Percentiles rank a stretch among this genome's conserved stretches.
phyloP scores from a whole-genome alignment of 2,888 invertebrate species.

The Alloscopus bannaensis region DNA sequence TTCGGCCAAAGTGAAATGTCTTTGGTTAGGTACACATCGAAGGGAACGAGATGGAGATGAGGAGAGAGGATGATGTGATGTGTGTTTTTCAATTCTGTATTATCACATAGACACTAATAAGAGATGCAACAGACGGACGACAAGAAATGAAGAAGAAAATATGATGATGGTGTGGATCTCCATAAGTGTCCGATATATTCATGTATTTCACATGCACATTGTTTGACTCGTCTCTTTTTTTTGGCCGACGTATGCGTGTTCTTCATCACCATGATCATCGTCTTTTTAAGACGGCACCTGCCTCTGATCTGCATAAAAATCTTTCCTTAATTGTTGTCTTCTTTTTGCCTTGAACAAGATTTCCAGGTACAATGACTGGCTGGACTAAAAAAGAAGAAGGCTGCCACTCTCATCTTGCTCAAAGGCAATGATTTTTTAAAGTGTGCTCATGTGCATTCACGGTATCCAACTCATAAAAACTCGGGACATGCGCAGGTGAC shows the following conservation, averaged over 20 bases:
- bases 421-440: neutral
- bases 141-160: conserved; percentile 18
- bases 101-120: neutral
- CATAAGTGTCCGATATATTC: neutral
- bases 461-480: neutral
- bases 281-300: conserved; percentile 54
- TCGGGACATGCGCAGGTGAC: conserved; percentile 16
- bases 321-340: conserved; percentile 45
- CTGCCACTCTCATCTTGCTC: too few relatives aligned
- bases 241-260: neutral
- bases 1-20: too few relatives aligned
- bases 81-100: conserved; percentile 4
- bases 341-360: conserved; percentile 29
- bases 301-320: conserved; percentile 58
- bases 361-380: conserved; percentile 50
- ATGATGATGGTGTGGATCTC: conserved; percentile 2
- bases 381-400: neutral
- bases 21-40: neutral
- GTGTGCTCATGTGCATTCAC: neutral
- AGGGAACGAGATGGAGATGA: neutral
- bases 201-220: too few relatives aligned
- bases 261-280: conserved; percentile 23
- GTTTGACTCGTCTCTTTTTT: too few relatives aligned
- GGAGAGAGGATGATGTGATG: neutral
- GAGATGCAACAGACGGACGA: conserved; percentile 31